Evolutionary conservation across 53 echinoderm and acorn worm species (phyloP).

Genomic region (Paracentrotus lividus): DNA sequence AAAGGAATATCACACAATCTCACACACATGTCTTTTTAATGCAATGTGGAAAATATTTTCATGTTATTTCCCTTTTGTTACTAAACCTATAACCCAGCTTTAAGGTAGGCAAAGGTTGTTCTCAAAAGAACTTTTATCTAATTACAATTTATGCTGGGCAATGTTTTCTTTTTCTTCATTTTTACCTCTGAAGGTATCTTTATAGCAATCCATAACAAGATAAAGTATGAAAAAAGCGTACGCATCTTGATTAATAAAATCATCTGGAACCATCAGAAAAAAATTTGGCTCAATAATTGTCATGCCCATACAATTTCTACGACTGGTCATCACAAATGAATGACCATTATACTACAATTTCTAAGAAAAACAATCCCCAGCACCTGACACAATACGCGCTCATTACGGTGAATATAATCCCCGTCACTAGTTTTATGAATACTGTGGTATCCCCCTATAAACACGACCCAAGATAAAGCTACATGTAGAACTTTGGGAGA

Average conservation of each 20-base stretch:
- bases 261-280: neutral
- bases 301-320: neutral
- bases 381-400: slow-evolving; percentile 24
- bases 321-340: neutral
- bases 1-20: too few species aligned
- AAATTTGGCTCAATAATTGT: neutral
- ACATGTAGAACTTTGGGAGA: neutral
- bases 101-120: too few species aligned
- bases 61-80: too few species aligned
- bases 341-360: slow-evolving; percentile 34
- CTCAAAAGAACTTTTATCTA: too few species aligned
- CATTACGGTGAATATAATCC: slow-evolving; percentile 2
- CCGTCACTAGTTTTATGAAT: neutral
- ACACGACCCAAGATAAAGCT: slow-evolving; percentile 18
- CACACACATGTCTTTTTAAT: too few species aligned
- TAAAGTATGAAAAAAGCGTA: too few species aligned
- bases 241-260: neutral
- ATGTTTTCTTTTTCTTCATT: too few species aligned
- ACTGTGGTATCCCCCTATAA: slow-evolving; percentile 1
- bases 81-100: too few species aligned
- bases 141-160: too few species aligned
- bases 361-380: slow-evolving; percentile 20
- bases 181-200: too few species aligned
- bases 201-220: too few species aligned
- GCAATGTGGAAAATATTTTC: too few species aligned